Evolutionary conservation across 1,140 invertebrate genomes (phyloP).

Genomic region (Mactra quadrangularis): DNA sequence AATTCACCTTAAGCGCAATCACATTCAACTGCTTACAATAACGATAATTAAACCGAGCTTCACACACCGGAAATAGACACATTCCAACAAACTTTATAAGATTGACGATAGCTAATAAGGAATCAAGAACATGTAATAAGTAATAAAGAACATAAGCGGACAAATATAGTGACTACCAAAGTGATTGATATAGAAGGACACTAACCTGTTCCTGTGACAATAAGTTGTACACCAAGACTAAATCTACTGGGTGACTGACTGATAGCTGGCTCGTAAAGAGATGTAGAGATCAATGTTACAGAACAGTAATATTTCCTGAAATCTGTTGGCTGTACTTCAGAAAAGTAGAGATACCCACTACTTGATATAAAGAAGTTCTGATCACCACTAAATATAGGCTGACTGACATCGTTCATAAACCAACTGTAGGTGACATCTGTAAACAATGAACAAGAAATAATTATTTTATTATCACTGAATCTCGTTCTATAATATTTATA

Average conservation of each 20-base stretch:
- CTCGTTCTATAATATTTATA: no score
- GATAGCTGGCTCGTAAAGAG: not conserved
- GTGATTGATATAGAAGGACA: no score
- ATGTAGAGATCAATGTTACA: constrained; percentile 40
- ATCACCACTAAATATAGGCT: constrained; percentile 17
- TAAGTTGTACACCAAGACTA: constrained; percentile 42
- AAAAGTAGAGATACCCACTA: constrained; percentile 52
- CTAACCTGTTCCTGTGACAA: constrained; percentile 40
- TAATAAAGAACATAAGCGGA: no score
- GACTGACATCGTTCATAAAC: constrained; percentile 31
- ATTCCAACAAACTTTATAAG: no score
- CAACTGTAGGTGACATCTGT: constrained; percentile 50
- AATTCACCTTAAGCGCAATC: no score
- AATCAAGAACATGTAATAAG: no score
- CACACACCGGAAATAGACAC: no score
- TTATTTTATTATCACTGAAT: no score
- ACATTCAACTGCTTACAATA: no score
- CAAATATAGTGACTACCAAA: no score
- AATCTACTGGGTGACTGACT: constrained; percentile 35
- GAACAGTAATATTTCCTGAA: constrained; percentile 42
- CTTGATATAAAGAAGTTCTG: constrained; percentile 53
- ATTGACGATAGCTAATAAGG: no score
- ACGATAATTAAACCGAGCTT: no score
- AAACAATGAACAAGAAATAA: not conserved
- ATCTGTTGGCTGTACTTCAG: constrained; percentile 56